phyloP scores from a whole-genome alignment of 2,797 vertebrate genomes.

The Rhabdophis nuchalis region DNA sequence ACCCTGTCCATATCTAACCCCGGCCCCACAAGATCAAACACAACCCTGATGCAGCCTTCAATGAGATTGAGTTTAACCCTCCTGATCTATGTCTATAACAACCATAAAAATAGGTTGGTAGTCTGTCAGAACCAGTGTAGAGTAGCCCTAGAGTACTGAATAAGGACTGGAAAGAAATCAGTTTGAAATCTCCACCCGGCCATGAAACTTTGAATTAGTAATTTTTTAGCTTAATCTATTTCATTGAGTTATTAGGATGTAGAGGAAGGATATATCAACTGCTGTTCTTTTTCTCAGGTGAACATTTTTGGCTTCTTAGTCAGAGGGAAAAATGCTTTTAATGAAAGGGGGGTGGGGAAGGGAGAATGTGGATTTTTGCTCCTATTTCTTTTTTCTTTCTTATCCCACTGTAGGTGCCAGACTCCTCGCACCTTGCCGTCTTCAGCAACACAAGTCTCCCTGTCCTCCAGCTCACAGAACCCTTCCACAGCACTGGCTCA shows the following conservation, averaged over 20 bases:
- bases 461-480: conserved; percentile 69
- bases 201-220: not conserved
- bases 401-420: conserved; percentile 77
- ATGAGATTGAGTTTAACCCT: no score
- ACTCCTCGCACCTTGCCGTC: conserved; percentile 74
- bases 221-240: not conserved
- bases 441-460: conserved; percentile 78
- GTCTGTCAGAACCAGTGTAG: not conserved
- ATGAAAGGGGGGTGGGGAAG: not conserved
- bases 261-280: not conserved
- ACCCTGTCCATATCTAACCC: no score
- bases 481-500: conserved; percentile 65
- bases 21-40: no score
- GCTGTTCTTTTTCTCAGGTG: not conserved
- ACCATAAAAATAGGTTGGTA: not conserved
- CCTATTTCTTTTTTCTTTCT: not conserved
- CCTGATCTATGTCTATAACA: no score
- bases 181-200: not conserved
- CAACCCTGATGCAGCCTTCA: no score
- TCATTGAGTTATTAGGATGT: not conserved
- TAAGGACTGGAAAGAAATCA: not conserved
- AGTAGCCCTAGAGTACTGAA: not conserved
- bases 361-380: no score
- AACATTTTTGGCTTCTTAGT: not conserved
- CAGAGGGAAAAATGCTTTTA: not conserved